These are phyloP conservation scores for Hirudinaria manillensis DNA, from an alignment of 2,888 invertebrate genomes.

Conservation along the genomic window DNA sequence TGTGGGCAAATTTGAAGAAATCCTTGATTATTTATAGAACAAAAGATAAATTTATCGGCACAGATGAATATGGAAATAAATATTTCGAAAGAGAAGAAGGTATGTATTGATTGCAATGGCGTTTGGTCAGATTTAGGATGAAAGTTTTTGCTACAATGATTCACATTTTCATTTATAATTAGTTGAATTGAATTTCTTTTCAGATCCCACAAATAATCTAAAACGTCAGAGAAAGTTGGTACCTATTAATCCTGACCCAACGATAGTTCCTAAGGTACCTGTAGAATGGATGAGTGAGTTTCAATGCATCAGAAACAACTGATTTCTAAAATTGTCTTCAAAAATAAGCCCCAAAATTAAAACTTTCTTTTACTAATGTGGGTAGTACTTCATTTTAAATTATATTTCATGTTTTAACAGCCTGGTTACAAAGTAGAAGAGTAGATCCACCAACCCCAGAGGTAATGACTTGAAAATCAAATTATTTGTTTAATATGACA, in stretches of 20 bases:
- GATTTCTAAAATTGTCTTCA: too few relatives aligned
- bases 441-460: constrained; percentile 13
- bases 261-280: constrained; percentile 19
- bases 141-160: background rate
- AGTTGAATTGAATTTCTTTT: background rate
- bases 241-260: constrained; percentile 4
- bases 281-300: constrained; percentile 29
- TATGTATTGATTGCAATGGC: background rate
- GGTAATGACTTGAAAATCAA: background rate
- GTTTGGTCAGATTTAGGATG: background rate
- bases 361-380: too few relatives aligned
- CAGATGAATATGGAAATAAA: constrained; percentile 28
- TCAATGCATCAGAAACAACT: background rate
- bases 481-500: background rate
- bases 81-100: constrained; percentile 27
- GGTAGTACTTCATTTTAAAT: background rate
- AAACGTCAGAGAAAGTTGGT: constrained; percentile 29
- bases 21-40: constrained; percentile 23
- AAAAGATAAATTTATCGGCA: constrained; percentile 20
- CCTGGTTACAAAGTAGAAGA: constrained; percentile 28
- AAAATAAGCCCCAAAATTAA: too few relatives aligned
- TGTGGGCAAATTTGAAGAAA: constrained; percentile 25
- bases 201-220: background rate
- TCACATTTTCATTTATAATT: background rate
- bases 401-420: background rate